phyloP scores from a whole-genome alignment of 2,113 vertebrate genomes.

The Pelecanoides urinatrix region DNA sequence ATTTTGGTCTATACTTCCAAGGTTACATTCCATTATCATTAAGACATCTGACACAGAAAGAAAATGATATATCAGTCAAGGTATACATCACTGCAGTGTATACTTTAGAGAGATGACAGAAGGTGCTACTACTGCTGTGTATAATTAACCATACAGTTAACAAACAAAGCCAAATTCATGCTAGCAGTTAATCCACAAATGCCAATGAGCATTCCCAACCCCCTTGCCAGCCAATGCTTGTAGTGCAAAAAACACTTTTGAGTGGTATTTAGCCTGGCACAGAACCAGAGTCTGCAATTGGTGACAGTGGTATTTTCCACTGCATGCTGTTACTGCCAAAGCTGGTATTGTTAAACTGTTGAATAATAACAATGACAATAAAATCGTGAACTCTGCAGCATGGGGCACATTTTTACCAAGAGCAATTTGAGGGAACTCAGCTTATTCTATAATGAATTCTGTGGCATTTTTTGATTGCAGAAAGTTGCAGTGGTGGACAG shows the following conservation, averaged over 20 bases:
- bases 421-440: background rate
- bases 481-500: background rate
- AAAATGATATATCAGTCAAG: background rate
- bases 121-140: background rate
- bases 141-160: background rate
- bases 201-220: background rate
- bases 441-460: background rate
- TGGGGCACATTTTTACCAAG: background rate
- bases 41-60: background rate
- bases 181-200: background rate
- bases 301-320: background rate
- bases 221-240: background rate
- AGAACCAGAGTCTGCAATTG: background rate
- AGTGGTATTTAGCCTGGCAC: background rate
- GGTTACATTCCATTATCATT: background rate
- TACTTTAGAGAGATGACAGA: background rate
- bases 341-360: background rate
- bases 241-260: background rate
- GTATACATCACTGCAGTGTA: background rate
- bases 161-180: background rate
- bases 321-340: background rate
- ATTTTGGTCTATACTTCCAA: background rate
- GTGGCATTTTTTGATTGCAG: background rate
- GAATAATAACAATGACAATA: background rate
- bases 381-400: background rate